phyloP scores from a whole-genome alignment of 2,888 invertebrate genomes.

The Smittia aterrima region DNA sequence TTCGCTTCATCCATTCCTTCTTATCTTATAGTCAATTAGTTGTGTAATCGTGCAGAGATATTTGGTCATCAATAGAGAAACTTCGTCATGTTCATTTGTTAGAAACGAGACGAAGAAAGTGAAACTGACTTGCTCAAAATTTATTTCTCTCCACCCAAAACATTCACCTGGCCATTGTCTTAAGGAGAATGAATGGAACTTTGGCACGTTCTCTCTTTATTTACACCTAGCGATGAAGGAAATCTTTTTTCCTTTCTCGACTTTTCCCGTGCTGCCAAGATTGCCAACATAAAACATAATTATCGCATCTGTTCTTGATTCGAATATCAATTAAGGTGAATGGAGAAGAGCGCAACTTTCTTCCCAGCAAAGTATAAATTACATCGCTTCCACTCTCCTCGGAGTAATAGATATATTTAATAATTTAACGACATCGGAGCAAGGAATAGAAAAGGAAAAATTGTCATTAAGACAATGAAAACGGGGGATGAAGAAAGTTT shows the following conservation, averaged over 20 bases:
- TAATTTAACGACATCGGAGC: background rate
- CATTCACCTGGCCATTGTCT: conserved; percentile 9
- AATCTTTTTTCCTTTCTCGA: background rate
- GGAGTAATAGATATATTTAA: conserved; percentile 23
- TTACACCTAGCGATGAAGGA: background rate
- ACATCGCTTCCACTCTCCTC: conserved; percentile 1
- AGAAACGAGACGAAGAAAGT: background rate
- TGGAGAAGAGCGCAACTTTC: conserved; percentile 48
- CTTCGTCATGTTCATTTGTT: background rate
- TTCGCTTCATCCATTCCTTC: background rate
- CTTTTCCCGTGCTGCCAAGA: background rate
- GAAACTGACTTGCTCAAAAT: background rate
- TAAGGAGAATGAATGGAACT: background rate
- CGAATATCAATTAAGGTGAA: conserved; percentile 55
- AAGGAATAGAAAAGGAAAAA: background rate
- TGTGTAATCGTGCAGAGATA: conserved; percentile 25
- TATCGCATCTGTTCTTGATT: conserved; percentile 41
- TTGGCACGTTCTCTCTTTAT: conserved; percentile 3
- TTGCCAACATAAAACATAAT: conserved; percentile 38
- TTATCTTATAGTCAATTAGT: conserved; percentile 28
- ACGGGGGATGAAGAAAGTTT: background rate
- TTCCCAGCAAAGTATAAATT: background rate
- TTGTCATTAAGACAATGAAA: conserved; percentile 14
- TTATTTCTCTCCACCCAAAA: background rate
- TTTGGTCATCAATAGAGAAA: background rate